Percentiles rank a stretch among this genome's conserved stretches.
Evolutionary conservation across 2,113 vertebrate species (phyloP).

Genomic region (Gadus chalcogrammus): DNA sequence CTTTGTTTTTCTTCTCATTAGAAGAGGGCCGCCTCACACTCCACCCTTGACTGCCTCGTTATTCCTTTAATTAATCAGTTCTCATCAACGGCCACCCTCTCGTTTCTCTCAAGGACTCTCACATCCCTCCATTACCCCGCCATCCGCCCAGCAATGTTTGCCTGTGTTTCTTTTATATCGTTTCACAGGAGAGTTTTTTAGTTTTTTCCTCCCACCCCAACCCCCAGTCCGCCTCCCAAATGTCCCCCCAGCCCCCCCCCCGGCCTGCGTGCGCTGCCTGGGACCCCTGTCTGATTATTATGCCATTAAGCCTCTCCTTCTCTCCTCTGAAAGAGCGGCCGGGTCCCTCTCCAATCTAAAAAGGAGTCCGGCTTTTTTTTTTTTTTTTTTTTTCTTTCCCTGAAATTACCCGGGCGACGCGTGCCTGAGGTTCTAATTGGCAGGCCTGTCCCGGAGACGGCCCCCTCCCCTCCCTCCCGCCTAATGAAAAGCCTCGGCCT

Average conservation of each 20-base stretch:
- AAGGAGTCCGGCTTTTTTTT: constrained; percentile 70
- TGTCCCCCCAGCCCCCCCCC: constrained; percentile 17
- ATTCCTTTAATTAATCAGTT: constrained; percentile 79
- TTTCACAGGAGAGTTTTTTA: constrained; percentile 48
- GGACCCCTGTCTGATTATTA: constrained; percentile 78
- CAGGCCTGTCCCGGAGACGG: constrained; percentile 75
- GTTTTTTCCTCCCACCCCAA: constrained; percentile 35
- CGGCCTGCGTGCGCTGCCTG: constrained; percentile 51
- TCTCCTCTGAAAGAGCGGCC: constrained; percentile 73
- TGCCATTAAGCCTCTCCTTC: constrained; percentile 76
- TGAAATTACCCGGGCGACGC: constrained; percentile 82
- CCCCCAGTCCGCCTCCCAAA: neutral
- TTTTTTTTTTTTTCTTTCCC: constrained; percentile 71
- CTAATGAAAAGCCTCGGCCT: constrained; percentile 86
- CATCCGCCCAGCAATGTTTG: constrained; percentile 48
- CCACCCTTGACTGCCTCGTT: constrained; percentile 72
- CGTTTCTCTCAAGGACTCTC: constrained; percentile 63
- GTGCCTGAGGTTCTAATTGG: constrained; percentile 85
- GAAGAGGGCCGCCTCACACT: constrained; percentile 66
- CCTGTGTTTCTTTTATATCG: constrained; percentile 57
- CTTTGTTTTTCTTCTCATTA: constrained; percentile 77
- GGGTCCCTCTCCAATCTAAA: constrained; percentile 81
- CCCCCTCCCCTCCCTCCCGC: constrained; percentile 72
- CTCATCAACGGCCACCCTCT: constrained; percentile 69
- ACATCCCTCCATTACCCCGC: constrained; percentile 56